These are phyloP conservation scores for Macrotis lagotis DNA, from an alignment of 2,113 vertebrate genomes.

Conservation along the genomic window DNA sequence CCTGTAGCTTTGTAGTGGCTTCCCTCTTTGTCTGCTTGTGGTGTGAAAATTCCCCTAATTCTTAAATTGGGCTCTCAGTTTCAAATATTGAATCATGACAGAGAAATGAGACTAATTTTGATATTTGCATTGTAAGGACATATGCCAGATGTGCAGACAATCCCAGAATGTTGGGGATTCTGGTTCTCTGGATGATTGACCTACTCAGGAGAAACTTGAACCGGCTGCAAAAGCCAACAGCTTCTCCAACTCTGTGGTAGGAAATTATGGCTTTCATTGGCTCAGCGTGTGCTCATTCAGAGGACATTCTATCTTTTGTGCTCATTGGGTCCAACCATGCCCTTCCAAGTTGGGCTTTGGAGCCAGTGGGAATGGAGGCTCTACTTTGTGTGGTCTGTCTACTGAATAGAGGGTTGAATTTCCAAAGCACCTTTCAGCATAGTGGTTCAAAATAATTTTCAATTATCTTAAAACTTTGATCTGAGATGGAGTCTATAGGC, in stretches of 20 bases:
- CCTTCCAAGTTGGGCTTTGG: conserved; percentile 36
- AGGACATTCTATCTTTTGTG: conserved; percentile 7
- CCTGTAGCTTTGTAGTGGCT: conserved; percentile 3
- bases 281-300: conserved; percentile 44
- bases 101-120: conserved; percentile 41
- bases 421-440: conserved; percentile 35
- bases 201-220: conserved; percentile 56
- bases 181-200: conserved; percentile 42
- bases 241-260: conserved; percentile 46
- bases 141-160: conserved; percentile 58
- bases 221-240: conserved; percentile 36
- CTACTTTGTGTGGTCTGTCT: conserved; percentile 8
- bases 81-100: conserved; percentile 45
- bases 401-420: not conserved
- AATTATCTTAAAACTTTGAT: not conserved
- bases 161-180: conserved; percentile 47
- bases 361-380: not conserved
- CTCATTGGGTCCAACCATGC: not conserved
- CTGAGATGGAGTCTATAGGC: not conserved
- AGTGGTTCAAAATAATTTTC: not conserved
- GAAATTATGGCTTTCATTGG: conserved; percentile 50
- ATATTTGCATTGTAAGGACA: conserved; percentile 51
- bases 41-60: conserved; percentile 2
- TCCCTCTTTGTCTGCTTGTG: not conserved
- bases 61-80: conserved; percentile 39